phyloP scores from a whole-genome alignment of 2,113 vertebrate genomes.

The Alligator mississippiensis region DNA sequence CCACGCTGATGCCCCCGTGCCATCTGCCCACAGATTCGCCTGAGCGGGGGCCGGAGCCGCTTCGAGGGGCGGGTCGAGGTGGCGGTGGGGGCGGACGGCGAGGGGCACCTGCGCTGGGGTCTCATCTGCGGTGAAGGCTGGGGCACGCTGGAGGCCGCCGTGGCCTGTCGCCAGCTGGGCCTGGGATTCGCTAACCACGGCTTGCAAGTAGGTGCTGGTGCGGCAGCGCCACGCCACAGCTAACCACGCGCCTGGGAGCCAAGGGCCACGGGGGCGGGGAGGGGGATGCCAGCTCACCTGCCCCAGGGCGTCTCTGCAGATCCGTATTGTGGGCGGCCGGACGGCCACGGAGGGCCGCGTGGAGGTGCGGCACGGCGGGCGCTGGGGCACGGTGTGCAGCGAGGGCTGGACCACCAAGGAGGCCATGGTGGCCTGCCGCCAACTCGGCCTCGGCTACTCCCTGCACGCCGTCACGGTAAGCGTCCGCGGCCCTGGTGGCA shows the following conservation, averaged over 20 bases:
- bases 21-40: conserved; percentile 87
- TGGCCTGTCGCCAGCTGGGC: conserved; percentile 94
- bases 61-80: conserved; percentile 95
- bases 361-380: conserved; percentile 87
- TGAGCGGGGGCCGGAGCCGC: conserved; percentile 90
- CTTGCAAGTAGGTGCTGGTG: conserved; percentile 88
- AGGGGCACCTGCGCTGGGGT: conserved; percentile 87
- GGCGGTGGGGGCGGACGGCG: conserved; percentile 70
- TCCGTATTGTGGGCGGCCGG: conserved; percentile 86
- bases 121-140: conserved; percentile 94
- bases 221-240: neutral
- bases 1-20: neutral
- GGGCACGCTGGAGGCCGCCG: conserved; percentile 90
- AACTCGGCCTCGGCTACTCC: conserved; percentile 90
- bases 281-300: neutral
- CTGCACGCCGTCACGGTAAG: conserved; percentile 90
- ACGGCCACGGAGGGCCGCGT: conserved; percentile 85
- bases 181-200: conserved; percentile 94
- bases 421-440: conserved; percentile 90
- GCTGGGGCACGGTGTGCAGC: conserved; percentile 90
- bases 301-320: conserved; percentile 81
- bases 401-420: conserved; percentile 88
- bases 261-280: neutral
- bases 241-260: too few species aligned
- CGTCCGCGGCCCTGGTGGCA: neutral